Percentiles rank a stretch among this genome's conserved stretches.
Conservation (phyloP, 2,797 vertebrate species). For the Luscinia luscinia region DNA sequence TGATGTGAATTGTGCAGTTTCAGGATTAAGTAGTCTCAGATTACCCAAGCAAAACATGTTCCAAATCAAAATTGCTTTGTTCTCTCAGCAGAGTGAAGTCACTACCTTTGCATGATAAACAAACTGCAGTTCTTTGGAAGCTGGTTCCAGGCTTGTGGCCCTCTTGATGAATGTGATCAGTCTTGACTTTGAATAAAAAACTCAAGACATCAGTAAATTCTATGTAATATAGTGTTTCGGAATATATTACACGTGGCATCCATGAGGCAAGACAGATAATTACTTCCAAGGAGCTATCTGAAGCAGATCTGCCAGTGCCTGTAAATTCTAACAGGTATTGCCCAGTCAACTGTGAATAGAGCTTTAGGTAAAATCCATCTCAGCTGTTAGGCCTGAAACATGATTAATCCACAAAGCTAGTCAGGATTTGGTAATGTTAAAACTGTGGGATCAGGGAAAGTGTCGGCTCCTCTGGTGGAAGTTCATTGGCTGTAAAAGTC, state of each 20-base stretch:
- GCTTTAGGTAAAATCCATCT: slow-evolving; percentile 44
- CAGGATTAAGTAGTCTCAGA: neutral
- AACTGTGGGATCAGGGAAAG: slow-evolving; percentile 18
- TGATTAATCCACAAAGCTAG: slow-evolving; percentile 50
- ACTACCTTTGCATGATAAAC: neutral
- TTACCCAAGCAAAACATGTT: neutral
- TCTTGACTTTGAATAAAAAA: neutral
- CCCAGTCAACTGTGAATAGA: slow-evolving; percentile 30
- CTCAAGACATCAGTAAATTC: neutral
- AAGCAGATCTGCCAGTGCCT: slow-evolving; percentile 28
- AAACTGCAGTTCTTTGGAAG: slow-evolving; percentile 6
- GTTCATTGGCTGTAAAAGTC: slow-evolving; percentile 41
- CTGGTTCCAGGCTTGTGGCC: neutral
- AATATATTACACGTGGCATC: neutral
- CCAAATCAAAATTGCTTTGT: neutral
- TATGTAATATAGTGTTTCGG: neutral
- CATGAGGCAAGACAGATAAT: neutral
- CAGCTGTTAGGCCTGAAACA: slow-evolving; percentile 51
- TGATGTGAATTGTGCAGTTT: neutral
- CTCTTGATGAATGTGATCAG: neutral
- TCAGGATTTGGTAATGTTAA: slow-evolving; percentile 69
- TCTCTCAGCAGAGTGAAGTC: neutral
- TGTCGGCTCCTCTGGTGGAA: slow-evolving; percentile 35
- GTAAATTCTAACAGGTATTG: slow-evolving; percentile 29
- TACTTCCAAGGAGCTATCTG: slow-evolving; percentile 52